phyloP scores from a whole-genome alignment of 2,888 invertebrate genomes.

The Enchytraeus crypticus region DNA sequence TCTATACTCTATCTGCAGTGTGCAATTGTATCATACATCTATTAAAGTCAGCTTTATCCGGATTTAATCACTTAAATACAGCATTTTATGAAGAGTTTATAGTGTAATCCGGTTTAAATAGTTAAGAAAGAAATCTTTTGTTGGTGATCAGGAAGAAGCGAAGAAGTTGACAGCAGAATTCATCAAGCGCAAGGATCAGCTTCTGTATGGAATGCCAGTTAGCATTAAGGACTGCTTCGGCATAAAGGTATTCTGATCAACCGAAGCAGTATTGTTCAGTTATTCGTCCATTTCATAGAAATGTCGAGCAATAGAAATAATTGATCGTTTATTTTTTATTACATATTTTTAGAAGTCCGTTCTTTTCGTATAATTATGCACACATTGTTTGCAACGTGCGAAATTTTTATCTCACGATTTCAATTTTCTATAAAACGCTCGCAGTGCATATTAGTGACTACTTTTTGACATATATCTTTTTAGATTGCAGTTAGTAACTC shows the following conservation, averaged over 20 bases:
- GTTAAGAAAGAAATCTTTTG: background rate
- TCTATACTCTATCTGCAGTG: too few species aligned
- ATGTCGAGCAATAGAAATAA: background rate
- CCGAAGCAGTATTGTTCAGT: too few species aligned
- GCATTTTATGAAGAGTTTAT: background rate
- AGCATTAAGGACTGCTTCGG: slow-evolving; percentile 42
- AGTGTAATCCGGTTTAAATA: background rate
- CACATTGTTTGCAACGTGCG: background rate
- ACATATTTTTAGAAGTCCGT: background rate
- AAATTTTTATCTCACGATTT: too few species aligned
- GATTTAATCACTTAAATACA: background rate
- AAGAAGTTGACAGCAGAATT: background rate
- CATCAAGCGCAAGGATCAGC: slow-evolving; percentile 11
- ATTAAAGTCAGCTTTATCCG: too few species aligned
- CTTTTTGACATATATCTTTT: too few species aligned
- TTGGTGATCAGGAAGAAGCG: background rate
- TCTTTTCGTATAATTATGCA: background rate
- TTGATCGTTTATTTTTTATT: background rate
- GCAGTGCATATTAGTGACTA: too few species aligned
- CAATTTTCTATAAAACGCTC: too few species aligned
- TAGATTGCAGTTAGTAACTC: too few species aligned
- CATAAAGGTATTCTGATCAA: slow-evolving; percentile 37
- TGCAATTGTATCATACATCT: too few species aligned
- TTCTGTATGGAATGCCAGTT: slow-evolving; percentile 42
- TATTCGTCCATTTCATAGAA: background rate